Percentiles rank a stretch among this genome's conserved stretches.
phyloP scores from a whole-genome alignment of 1,140 invertebrate species.

The Lepidurus packardi region DNA sequence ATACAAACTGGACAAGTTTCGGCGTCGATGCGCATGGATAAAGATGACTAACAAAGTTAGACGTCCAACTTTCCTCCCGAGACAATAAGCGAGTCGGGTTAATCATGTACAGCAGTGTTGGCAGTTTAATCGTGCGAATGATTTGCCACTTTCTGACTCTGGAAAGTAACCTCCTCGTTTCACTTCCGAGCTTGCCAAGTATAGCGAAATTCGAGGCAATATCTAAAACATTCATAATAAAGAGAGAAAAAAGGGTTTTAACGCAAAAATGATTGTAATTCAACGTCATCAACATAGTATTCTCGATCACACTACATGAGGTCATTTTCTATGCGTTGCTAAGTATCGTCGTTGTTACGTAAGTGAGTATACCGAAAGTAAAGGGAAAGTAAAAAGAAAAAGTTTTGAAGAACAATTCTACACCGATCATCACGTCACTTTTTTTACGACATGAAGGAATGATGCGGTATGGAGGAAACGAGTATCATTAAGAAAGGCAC shows the following conservation, averaged over 20 bases:
- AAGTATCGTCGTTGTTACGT: neutral
- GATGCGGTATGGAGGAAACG: slow-evolving; percentile 20
- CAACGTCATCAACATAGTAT: neutral
- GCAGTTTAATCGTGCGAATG: neutral
- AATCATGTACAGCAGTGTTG: no score
- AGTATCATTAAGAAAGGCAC: slow-evolving; percentile 9
- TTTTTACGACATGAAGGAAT: slow-evolving; percentile 10
- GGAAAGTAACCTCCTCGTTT: neutral
- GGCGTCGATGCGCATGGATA: neutral
- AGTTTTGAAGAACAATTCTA: neutral
- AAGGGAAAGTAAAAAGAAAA: neutral
- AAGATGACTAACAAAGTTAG: neutral
- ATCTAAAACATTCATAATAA: neutral
- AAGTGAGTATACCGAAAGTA: neutral
- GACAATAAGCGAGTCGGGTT: no score
- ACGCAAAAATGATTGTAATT: neutral
- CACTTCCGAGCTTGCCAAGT: neutral
- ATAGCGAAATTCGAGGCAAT: neutral
- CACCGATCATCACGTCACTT: slow-evolving; percentile 4
- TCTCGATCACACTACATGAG: neutral
- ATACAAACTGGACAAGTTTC: neutral
- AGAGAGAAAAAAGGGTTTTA: neutral
- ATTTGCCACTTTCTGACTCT: neutral
- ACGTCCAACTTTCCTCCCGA: neutral
- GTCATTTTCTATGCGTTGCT: neutral